Evolutionary conservation across 2,888 invertebrate genomes (phyloP).

Genomic region (Lithophane leautieri): DNA sequence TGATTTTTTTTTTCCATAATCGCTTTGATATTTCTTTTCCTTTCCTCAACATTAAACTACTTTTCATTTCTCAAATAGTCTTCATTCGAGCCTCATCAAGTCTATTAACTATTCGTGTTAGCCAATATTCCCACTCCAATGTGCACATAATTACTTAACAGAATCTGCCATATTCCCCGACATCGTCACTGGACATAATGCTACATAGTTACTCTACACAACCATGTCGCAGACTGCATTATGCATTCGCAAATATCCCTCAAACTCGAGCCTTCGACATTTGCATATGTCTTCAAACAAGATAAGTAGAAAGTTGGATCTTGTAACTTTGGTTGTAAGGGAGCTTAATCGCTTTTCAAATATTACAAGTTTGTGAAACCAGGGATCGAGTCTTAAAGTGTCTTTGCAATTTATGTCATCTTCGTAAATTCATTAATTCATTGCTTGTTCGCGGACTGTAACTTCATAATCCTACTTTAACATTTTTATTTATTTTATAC

Average conservation of each 20-base stretch:
- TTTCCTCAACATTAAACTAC: neutral
- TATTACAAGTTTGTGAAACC: slow-evolving; percentile 29
- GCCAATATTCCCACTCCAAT: neutral
- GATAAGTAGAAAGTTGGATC: slow-evolving; percentile 37
- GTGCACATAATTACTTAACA: slow-evolving; percentile 7
- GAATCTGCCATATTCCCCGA: neutral
- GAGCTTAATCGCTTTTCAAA: slow-evolving; percentile 49
- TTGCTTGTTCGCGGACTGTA: neutral
- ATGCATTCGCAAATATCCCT: slow-evolving; percentile 49
- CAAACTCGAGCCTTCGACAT: slow-evolving; percentile 33
- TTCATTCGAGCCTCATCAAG: neutral
- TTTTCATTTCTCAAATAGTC: too few species aligned
- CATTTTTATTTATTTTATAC: too few species aligned
- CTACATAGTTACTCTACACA: neutral
- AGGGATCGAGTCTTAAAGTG: slow-evolving; percentile 6
- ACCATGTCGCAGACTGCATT: slow-evolving; percentile 19
- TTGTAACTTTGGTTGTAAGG: slow-evolving; percentile 34
- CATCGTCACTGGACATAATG: neutral
- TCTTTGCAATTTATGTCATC: slow-evolving; percentile 7
- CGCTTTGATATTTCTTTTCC: neutral
- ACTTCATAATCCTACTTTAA: neutral
- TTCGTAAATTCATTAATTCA: slow-evolving; percentile 1
- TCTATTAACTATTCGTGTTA: neutral
- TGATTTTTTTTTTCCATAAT: neutral
- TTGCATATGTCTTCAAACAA: slow-evolving; percentile 41